Percentiles rank a stretch among this genome's conserved stretches.
Evolutionary conservation across 1,140 invertebrate species (phyloP).

Genomic region (Cyphomyrmex costatus): DNA sequence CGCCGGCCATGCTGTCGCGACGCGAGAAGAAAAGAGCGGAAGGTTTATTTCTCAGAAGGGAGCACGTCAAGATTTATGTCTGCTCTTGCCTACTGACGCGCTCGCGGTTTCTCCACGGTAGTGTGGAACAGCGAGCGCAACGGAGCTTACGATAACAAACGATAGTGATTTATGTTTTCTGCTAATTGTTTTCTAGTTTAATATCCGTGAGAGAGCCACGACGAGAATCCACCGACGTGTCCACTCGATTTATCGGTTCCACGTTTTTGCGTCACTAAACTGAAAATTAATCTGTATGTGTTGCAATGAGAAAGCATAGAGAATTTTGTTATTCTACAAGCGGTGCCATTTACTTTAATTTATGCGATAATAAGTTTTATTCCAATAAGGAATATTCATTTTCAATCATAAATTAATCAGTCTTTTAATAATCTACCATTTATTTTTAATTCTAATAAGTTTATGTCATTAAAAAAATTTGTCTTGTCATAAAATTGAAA

Average conservation of each 20-base stretch:
- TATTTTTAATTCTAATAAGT: background rate
- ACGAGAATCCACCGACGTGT: background rate
- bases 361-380: slow-evolving; percentile 2
- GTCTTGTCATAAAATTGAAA: background rate
- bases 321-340: background rate
- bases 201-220: slow-evolving; percentile 50
- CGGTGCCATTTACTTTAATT: background rate
- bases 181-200: slow-evolving; percentile 61
- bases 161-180: slow-evolving; percentile 66
- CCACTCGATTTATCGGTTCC: slow-evolving; percentile 45
- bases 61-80: slow-evolving; percentile 72
- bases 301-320: background rate
- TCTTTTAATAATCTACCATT: background rate
- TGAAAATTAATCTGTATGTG: slow-evolving; percentile 51
- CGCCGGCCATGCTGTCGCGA: slow-evolving; percentile 66
- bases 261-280: slow-evolving; percentile 38
- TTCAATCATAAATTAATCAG: background rate
- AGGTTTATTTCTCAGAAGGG: slow-evolving; percentile 75
- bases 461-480: background rate
- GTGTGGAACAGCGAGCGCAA: slow-evolving; percentile 1
- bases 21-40: slow-evolving; percentile 72
- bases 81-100: slow-evolving; percentile 71
- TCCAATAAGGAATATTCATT: background rate
- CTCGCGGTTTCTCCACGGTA: slow-evolving; percentile 65
- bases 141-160: slow-evolving; percentile 51